Conservation (phyloP, 2,888 invertebrate genomes). For the Allacma fusca region DNA sequence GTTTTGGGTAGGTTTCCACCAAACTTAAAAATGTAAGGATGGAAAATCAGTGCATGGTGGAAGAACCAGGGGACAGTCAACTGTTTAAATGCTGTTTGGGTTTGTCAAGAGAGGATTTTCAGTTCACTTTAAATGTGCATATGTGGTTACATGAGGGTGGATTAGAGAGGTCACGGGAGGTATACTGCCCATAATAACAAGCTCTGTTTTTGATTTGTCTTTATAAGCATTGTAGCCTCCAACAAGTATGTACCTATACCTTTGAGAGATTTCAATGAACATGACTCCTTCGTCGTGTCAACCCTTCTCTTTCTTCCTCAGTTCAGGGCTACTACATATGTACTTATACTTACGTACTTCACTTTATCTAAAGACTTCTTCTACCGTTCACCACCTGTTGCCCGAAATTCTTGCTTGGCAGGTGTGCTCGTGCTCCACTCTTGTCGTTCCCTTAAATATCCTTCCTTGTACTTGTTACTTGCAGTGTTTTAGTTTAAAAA, state of each 20-base stretch:
- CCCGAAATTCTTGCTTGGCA: constrained; percentile 55
- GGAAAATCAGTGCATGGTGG: background rate
- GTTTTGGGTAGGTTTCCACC: background rate
- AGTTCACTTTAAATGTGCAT: background rate
- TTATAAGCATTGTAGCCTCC: too few relatives aligned
- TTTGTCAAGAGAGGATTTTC: background rate
- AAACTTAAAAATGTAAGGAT: background rate
- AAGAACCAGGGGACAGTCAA: background rate
- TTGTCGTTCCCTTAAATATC: constrained; percentile 5
- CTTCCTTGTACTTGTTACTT: background rate
- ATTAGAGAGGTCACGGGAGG: background rate
- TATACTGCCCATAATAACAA: background rate
- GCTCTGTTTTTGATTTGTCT: background rate
- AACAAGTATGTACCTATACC: background rate
- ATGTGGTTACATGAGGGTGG: constrained; percentile 1
- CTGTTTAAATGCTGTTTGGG: background rate
- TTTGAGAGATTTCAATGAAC: background rate
- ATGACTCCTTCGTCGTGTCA: constrained; percentile 20
- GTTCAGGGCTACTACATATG: background rate
- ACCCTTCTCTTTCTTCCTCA: constrained; percentile 21
- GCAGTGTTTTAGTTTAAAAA: background rate
- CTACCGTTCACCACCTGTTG: constrained; percentile 58
- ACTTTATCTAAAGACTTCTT: constrained; percentile 1
- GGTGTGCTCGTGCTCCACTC: constrained; percentile 54
- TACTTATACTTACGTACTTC: background rate